Conservation (phyloP, 2,797 vertebrate species). For the Mus spretus region DNA sequence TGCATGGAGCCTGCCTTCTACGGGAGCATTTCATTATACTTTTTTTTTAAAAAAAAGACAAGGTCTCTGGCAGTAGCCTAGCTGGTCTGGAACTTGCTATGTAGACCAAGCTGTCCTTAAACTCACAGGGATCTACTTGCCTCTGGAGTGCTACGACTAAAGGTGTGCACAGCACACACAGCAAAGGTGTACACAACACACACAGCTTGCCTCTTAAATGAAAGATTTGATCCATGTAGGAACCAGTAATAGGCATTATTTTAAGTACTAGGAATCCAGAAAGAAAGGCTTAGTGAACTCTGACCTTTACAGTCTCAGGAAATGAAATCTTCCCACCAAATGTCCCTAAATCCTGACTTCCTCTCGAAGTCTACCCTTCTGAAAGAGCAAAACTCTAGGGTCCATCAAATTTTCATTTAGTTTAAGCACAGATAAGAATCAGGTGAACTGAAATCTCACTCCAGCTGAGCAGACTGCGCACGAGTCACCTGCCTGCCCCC, state of each 20-base stretch:
- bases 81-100: neutral
- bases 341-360: constrained; percentile 24
- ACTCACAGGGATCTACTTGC: neutral
- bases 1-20: neutral
- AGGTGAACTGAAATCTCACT: constrained; percentile 60
- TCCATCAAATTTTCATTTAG: constrained; percentile 51
- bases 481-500: neutral
- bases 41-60: neutral
- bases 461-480: constrained; percentile 21
- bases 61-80: neutral
- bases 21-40: neutral
- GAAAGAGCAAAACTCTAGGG: constrained; percentile 27
- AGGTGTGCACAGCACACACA: neutral
- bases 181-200: neutral
- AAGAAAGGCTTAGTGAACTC: constrained; percentile 31
- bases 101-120: neutral
- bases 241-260: constrained; percentile 9
- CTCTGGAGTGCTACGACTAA: neutral
- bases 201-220: constrained; percentile 17
- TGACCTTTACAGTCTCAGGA: constrained; percentile 26
- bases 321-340: constrained; percentile 44
- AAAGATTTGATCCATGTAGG: constrained; percentile 2
- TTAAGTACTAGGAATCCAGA: constrained; percentile 40
- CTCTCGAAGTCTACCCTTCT: neutral
- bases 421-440: constrained; percentile 61